phyloP scores from a whole-genome alignment of 1,140 invertebrate species.

The Pollicipes pollicipes region DNA sequence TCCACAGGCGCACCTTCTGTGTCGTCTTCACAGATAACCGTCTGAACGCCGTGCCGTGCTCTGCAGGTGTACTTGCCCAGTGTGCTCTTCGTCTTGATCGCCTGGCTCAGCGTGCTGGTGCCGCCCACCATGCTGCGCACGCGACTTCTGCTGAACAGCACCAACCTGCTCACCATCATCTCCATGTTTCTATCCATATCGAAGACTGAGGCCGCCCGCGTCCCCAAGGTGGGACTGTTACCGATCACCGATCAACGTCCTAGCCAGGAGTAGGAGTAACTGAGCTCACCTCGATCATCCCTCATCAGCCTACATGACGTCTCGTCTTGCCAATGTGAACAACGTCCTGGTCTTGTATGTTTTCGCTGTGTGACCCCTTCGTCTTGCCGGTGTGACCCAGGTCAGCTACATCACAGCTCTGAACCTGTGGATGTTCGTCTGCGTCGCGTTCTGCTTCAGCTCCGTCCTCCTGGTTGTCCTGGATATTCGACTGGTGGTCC shows the following conservation, averaged over 20 bases:
- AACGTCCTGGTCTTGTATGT: too few species aligned
- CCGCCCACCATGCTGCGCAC: not conserved
- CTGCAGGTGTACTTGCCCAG: not conserved
- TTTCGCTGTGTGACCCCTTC: too few species aligned
- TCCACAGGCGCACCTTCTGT: too few species aligned
- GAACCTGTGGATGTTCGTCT: not conserved
- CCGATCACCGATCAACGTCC: too few species aligned
- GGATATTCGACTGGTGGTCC: not conserved
- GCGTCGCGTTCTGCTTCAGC: not conserved
- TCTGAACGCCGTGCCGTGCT: too few species aligned
- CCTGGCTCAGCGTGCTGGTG: not conserved
- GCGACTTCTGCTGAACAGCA: not conserved
- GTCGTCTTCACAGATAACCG: too few species aligned
- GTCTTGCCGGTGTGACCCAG: too few species aligned
- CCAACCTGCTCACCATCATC: not conserved
- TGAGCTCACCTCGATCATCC: too few species aligned
- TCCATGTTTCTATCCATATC: not conserved
- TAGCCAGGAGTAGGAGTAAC: too few species aligned
- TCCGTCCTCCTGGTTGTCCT: not conserved
- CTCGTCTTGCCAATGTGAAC: too few species aligned
- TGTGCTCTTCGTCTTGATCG: not conserved
- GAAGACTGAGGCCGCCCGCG: not conserved
- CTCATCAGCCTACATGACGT: too few species aligned
- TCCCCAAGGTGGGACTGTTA: too few species aligned
- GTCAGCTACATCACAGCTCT: not conserved